Conservation (phyloP, 2,113 vertebrate genomes). For the Crotalus horridus region DNA sequence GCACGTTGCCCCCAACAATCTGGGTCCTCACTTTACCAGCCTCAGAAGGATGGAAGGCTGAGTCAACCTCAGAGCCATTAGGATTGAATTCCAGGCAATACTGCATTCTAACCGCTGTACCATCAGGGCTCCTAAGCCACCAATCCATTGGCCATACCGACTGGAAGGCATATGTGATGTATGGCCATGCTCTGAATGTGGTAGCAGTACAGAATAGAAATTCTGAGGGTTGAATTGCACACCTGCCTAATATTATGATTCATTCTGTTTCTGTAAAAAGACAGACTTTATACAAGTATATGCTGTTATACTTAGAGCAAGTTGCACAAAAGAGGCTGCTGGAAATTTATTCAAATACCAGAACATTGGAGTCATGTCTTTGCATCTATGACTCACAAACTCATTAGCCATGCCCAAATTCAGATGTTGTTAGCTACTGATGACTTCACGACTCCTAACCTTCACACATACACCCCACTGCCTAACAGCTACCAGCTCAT, state of each 20-base stretch:
- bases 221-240: no score
- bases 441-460: rapidly evolving
- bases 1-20: neutral
- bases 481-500: neutral
- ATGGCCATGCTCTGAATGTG: neutral
- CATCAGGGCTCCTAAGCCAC: neutral
- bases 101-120: neutral
- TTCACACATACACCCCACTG: rapidly evolving
- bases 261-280: neutral
- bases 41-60: neutral
- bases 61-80: neutral
- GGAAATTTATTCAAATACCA: neutral
- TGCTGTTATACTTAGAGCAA: neutral
- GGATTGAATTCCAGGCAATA: neutral
- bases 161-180: neutral
- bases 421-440: neutral
- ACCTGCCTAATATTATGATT: no score
- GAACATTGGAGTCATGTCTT: neutral
- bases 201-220: neutral
- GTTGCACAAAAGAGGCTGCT: neutral
- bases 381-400: constrained; percentile 9
- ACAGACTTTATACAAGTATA: neutral
- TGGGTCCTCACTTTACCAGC: neutral
- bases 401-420: neutral
- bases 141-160: neutral